These are phyloP conservation scores for Nematolebias whitei DNA, from an alignment of 2,113 vertebrate species.

Conservation along the genomic window DNA sequence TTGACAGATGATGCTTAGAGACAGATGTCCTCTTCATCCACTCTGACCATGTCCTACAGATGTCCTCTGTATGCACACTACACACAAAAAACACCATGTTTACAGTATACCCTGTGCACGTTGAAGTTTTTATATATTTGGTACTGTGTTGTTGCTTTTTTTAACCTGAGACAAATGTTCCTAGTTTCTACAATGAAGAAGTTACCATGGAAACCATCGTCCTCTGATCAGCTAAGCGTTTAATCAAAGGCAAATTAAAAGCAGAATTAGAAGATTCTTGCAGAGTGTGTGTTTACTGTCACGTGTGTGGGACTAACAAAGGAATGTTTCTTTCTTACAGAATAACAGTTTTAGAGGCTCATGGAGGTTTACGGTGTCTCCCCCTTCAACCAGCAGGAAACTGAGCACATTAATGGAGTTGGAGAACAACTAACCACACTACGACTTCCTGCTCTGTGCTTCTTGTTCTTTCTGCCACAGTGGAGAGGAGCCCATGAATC, in stretches of 20 bases:
- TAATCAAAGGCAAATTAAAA: constrained; percentile 37
- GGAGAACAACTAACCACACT: background rate
- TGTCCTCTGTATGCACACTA: too few species aligned
- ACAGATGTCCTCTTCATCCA: too few species aligned
- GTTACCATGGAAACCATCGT: constrained; percentile 46
- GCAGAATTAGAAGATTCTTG: constrained; percentile 27
- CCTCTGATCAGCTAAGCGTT: constrained; percentile 24
- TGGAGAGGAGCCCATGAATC: background rate
- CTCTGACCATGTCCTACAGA: too few species aligned
- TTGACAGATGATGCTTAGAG: too few species aligned
- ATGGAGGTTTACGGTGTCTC: background rate
- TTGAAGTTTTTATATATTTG: too few species aligned
- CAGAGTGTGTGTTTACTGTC: background rate
- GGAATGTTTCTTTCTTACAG: too few species aligned
- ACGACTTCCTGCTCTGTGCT: background rate
- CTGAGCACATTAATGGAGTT: background rate
- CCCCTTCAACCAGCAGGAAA: constrained; percentile 4
- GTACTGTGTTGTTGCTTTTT: too few species aligned
- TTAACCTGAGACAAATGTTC: background rate
- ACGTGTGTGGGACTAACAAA: background rate
- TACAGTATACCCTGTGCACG: too few species aligned
- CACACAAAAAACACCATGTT: too few species aligned
- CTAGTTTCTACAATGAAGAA: background rate
- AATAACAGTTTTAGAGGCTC: background rate
- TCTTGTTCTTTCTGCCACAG: constrained; percentile 18